These are phyloP conservation scores for Subanguina moxae DNA, from an alignment of 1,140 invertebrate species.

Conservation along the genomic window DNA sequence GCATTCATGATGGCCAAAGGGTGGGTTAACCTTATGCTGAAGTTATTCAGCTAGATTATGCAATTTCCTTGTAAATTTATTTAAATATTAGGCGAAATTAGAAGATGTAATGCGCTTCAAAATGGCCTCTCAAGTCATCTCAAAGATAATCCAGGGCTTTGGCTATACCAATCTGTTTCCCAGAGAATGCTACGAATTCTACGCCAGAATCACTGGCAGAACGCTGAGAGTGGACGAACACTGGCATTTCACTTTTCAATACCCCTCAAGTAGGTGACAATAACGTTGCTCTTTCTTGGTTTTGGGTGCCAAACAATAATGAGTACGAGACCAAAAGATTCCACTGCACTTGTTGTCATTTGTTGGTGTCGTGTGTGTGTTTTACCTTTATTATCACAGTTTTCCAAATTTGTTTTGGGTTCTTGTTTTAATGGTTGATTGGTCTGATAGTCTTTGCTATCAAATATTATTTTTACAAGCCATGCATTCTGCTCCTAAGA, in stretches of 20 bases:
- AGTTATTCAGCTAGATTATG: constrained; percentile 11
- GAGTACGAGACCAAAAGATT: too few species aligned
- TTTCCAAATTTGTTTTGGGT: too few species aligned
- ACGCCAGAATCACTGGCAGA: constrained; percentile 85
- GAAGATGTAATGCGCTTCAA: constrained; percentile 88
- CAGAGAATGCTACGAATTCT: constrained; percentile 91
- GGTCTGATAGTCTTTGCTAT: too few species aligned
- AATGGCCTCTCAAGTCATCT: constrained; percentile 84
- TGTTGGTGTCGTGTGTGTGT: too few species aligned
- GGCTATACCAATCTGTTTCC: constrained; percentile 89
- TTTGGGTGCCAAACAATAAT: too few species aligned
- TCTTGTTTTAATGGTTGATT: too few species aligned
- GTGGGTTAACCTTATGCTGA: constrained; percentile 25
- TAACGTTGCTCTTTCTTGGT: too few species aligned
- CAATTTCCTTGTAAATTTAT: background rate
- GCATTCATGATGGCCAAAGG: constrained; percentile 77
- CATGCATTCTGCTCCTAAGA: too few species aligned
- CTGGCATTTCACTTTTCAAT: constrained; percentile 87
- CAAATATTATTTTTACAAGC: too few species aligned
- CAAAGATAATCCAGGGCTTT: constrained; percentile 93
- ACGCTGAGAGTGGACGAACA: constrained; percentile 85
- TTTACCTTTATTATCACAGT: too few species aligned
- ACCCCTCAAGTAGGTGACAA: constrained; percentile 73
- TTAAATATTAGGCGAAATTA: constrained; percentile 76
- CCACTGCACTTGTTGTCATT: too few species aligned